Percentiles rank a stretch among this genome's conserved stretches.
phyloP scores from a whole-genome alignment of 2,797 vertebrate species.

The Botia almorhae region DNA sequence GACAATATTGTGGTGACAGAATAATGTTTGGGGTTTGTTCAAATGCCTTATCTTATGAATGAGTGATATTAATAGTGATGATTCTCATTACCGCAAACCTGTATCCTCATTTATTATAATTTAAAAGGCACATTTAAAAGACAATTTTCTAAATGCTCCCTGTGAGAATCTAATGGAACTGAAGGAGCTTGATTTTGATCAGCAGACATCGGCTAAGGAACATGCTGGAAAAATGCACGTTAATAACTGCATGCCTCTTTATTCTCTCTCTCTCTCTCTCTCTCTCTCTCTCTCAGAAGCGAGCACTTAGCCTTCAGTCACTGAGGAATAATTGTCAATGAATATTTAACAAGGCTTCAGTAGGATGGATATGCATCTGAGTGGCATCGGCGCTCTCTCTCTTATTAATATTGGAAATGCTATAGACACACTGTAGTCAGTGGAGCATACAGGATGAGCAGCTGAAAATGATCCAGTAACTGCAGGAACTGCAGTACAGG shows the following conservation, averaged over 20 bases:
- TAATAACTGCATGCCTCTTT: slow-evolving; percentile 62
- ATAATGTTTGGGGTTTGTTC: background rate
- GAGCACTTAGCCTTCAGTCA: slow-evolving; percentile 78
- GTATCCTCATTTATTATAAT: background rate
- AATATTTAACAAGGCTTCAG: slow-evolving; percentile 86
- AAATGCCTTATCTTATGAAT: background rate
- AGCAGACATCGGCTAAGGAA: slow-evolving; percentile 51
- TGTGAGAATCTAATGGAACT: slow-evolving; percentile 29
- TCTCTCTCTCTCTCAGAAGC: slow-evolving; percentile 43
- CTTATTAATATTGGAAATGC: slow-evolving; percentile 68
- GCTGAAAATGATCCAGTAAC: slow-evolving; percentile 56
- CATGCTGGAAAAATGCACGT: slow-evolving; percentile 56
- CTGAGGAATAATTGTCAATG: slow-evolving; percentile 86
- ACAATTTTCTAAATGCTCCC: slow-evolving; percentile 33
- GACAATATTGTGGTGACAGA: background rate
- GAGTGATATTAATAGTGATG: background rate
- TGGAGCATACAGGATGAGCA: slow-evolving; percentile 63
- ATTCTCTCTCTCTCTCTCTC: slow-evolving; percentile 49
- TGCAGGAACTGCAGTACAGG: slow-evolving; percentile 48
- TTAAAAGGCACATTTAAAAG: background rate
- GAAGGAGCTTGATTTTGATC: slow-evolving; percentile 52
- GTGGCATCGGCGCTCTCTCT: slow-evolving; percentile 71
- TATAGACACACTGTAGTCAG: slow-evolving; percentile 64
- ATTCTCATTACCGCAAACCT: background rate
- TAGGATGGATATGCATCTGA: slow-evolving; percentile 71